Conservation (phyloP, 2,113 vertebrate genomes). For the Melanotaenia duboulayi region DNA sequence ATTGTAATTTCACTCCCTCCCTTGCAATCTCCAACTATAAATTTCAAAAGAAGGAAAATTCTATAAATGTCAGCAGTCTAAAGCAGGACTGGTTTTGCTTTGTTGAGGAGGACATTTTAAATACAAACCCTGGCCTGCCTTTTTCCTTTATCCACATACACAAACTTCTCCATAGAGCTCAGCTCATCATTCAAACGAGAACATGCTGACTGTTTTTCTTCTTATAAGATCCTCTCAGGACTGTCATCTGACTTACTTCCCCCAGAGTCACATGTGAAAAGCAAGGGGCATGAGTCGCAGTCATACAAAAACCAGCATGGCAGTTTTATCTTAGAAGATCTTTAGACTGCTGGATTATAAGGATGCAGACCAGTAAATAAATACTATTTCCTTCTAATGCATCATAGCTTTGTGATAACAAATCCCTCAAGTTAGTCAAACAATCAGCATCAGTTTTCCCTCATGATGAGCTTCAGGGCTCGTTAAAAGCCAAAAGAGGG, state of each 20-base stretch:
- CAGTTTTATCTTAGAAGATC: conserved; percentile 1
- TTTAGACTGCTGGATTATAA: neutral
- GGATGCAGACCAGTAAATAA: neutral
- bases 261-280: conserved; percentile 46
- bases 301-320: neutral
- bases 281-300: neutral
- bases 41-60: conserved; percentile 16
- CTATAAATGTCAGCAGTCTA: conserved; percentile 21
- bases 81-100: neutral
- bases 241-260: conserved; percentile 58
- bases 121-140: conserved; percentile 6
- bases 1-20: conserved; percentile 40
- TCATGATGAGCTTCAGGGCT: neutral
- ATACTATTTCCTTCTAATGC: neutral
- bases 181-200: conserved; percentile 31
- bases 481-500: neutral
- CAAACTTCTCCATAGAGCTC: neutral
- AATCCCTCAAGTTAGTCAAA: neutral
- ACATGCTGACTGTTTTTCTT: conserved; percentile 46
- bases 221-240: neutral
- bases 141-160: neutral
- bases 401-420: neutral
- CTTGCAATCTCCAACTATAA: conserved; percentile 11
- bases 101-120: conserved; percentile 1
- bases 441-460: neutral